Evolutionary conservation across 1,140 invertebrate genomes (phyloP), one percentile per base, ranked within the genome.

Genomic region (Conopomorpha cramerella): DNA sequence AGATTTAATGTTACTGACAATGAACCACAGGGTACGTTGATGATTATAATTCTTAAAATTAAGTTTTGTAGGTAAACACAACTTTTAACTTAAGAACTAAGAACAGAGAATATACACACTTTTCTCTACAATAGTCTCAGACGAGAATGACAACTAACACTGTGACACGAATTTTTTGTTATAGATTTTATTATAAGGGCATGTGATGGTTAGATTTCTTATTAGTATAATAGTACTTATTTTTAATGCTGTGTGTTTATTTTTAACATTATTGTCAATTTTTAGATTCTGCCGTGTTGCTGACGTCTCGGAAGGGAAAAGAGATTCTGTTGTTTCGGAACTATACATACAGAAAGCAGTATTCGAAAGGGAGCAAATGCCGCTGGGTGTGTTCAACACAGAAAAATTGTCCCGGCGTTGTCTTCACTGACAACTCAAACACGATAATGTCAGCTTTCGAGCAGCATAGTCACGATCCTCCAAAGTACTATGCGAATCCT

Each of bases 321-420:
- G 61, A 70, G 33, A 71, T 74, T 46, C 45, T 74, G 0, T 43
- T 74, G 7, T 71, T 59, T 39, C 49, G 52, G 1, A 51, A 55
- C 8, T 72, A 59, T 30, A 76, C 71, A 0, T 76, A 76, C 12
- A 43, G 67, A 0, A 66, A 58, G 35, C 66, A 72, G 28, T 72
- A 72, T 36, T 34, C 36, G 2, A 65, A 47, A 28, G 40, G 38
- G 0, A 26, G 53, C 2, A 58, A 53, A 14, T 36, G 41, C 2
- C 51, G 67, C 34, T 77, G 72, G 72, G 55, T 63, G 2, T 77
- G 72, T 35, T 77, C 70, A 1, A 73, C 64, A 0, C 36, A 50
- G 26, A 70, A 68, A 41, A 65, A 71, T 30, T 74, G 67, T 39
- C 52, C 49, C 1, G 67, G 51, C 0, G 50, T 38, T 16, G 55